A percentile compares a stretch with the other conserved stretches of the same genome.
These are phyloP conservation scores for Plumapathes pennacea DNA, from an alignment of 92 coral and sea anemone genomes.

Conservation along the genomic window DNA sequence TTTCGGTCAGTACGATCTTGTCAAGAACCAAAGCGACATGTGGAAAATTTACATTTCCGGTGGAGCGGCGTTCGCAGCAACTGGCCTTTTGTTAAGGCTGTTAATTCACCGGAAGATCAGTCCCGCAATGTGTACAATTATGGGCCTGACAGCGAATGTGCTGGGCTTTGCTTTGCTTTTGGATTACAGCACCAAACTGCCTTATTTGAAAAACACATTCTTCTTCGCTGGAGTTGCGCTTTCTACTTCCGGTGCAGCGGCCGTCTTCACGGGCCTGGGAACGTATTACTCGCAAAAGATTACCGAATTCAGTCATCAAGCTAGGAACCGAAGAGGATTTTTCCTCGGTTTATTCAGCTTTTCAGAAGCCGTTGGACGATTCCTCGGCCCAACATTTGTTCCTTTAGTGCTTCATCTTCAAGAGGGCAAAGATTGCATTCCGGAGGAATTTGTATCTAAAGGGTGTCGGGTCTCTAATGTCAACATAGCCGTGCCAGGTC, in stretches of 20 bases:
- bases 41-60: constrained; percentile 93
- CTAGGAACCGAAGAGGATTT: constrained; percentile 87
- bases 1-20: constrained; percentile 85
- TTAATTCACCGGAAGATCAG: constrained; percentile 68
- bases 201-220: constrained; percentile 38
- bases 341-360: constrained; percentile 85
- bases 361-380: constrained; percentile 89
- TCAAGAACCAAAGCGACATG: constrained; percentile 52
- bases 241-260: constrained; percentile 87
- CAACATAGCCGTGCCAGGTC: constrained; percentile 61
- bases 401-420: constrained; percentile 60
- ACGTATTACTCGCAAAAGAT: constrained; percentile 90
- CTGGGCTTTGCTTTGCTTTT: constrained; percentile 68
- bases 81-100: constrained; percentile 60
- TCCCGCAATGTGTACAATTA: constrained; percentile 61
- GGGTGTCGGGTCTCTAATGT: constrained; percentile 67
- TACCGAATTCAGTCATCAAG: constrained; percentile 91
- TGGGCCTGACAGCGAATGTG: constrained; percentile 67
- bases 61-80: constrained; percentile 58
- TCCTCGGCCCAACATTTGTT: constrained; percentile 76
- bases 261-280: constrained; percentile 84
- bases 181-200: constrained; percentile 47
- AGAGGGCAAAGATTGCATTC: constrained; percentile 24
- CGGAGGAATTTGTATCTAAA: constrained; percentile 23
- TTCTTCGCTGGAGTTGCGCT: constrained; percentile 77